Base-by-base conservation (phyloP, 2,888 invertebrate genomes). In the Drosophila leonis region DNA sequence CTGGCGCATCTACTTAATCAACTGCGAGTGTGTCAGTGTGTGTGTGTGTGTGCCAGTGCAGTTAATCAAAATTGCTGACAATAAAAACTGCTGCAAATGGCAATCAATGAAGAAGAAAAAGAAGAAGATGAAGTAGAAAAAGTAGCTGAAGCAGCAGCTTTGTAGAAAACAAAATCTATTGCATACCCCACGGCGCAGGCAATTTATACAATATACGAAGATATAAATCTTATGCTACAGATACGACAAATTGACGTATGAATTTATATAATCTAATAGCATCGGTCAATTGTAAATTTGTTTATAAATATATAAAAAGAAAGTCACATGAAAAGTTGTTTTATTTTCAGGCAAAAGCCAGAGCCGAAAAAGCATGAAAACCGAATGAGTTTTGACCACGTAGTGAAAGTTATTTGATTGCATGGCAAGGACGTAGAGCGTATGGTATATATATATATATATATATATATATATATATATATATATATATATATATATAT, bases 11-110 rank as follows among this genome's bases (percentile, higher is more conserved):
- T 65, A 65, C 66, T 67, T 57, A 60, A 69, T 66, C 49, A 51
- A 64, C 20, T 42, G 33, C 56, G 33, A 56, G n/a, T 33, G 31
- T 13, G n/a, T 31, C 29, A n/a, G 33, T 54, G 33, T 27, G 33
- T 35, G 41, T 62, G 46, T n/a, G 37, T 37, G 27, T 12, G 24
- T 49, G 41, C 39, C 35, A 31, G 49, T 49, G 67, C 41, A 48
- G 67, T 65, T 56, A 56, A 67, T 67, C 67, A 65, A 67, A 65
- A 56, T 41, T 49, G 67, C 65, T 67, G 65, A 65, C 67, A 67
- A 56, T 49, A 65, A 65, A 65, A 67, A 56, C 41, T 29, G 35
- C 67, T 65, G 33, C 65, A 35, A 49, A 56, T 56, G 56, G 35
- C 42, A 67, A 41, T 54, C 54, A 55, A 48, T 64, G 64, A 24